Conservation (phyloP, 64 coral and sea anemone species). For the Porites lutea region DNA sequence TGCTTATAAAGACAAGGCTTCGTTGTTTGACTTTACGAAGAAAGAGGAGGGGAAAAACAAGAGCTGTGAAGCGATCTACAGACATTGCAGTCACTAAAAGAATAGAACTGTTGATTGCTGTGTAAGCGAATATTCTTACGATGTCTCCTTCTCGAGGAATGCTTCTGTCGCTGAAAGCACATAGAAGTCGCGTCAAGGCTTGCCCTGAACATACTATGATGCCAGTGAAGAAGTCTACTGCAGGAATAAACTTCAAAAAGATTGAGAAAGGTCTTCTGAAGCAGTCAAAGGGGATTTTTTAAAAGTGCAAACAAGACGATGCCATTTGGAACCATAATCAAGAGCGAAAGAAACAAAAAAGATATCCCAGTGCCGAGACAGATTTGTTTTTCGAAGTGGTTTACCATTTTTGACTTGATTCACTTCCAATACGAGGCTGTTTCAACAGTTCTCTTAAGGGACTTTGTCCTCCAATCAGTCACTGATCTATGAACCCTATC, state of each 20-base stretch:
- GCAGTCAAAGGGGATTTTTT: conserved; percentile 11
- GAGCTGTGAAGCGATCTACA: not conserved
- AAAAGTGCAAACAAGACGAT: not conserved
- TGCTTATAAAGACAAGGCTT: not conserved
- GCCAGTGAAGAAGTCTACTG: not conserved
- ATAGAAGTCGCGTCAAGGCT: not conserved
- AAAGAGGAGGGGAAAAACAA: not conserved
- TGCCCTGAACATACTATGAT: not conserved
- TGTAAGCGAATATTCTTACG: not conserved
- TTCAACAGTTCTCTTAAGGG: not conserved
- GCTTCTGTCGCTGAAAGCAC: not conserved
- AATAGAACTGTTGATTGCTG: conserved; percentile 15
- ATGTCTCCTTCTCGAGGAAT: not conserved
- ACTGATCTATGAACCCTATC: too few relatives aligned
- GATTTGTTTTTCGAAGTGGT: not conserved
- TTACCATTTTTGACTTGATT: not conserved
- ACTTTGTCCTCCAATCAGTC: too few relatives aligned
- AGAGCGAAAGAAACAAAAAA: not conserved
- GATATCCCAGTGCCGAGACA: conserved; percentile 15
- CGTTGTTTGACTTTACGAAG: not conserved
- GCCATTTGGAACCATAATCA: not conserved
- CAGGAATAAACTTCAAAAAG: not conserved
- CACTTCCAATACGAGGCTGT: not conserved
- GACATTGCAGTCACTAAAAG: not conserved
- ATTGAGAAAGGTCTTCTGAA: not conserved